Conservation (phyloP, 2,888 invertebrate species). For the Ephialtes manifestator region DNA sequence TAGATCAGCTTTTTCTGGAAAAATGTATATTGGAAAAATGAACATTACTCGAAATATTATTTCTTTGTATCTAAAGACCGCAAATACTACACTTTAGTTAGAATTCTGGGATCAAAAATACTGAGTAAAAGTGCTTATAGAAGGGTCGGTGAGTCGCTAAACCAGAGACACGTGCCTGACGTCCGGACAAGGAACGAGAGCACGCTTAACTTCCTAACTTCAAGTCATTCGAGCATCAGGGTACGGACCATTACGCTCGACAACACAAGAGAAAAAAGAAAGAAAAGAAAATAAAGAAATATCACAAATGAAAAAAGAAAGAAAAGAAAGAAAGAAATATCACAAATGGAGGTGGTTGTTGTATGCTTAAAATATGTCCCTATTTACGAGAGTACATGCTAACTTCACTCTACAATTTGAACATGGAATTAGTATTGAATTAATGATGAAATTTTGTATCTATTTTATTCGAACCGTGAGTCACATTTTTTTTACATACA, state of each 20-base stretch:
- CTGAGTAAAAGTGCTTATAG: conserved; percentile 1
- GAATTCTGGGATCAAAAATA: conserved; percentile 35
- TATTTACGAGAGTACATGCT: neutral
- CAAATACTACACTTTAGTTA: conserved; percentile 45
- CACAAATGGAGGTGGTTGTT: neutral
- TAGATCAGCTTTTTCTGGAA: conserved; percentile 1
- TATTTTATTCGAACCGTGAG: no score
- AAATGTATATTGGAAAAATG: neutral
- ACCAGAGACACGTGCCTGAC: conserved; percentile 61
- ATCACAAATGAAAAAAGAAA: neutral
- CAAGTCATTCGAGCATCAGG: conserved; percentile 64
- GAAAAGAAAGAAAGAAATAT: no score
- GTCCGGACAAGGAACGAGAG: conserved; percentile 35
- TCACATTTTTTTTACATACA: no score
- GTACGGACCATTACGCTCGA: conserved; percentile 55
- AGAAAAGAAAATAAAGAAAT: no score
- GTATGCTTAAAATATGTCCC: neutral
- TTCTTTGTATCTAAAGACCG: neutral
- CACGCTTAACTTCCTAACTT: conserved; percentile 60
- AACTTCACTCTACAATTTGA: neutral
- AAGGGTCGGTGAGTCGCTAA: conserved; percentile 41
- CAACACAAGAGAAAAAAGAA: conserved; percentile 46
- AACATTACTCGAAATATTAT: neutral
- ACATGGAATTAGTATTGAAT: neutral
- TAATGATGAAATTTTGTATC: neutral